Percentiles rank a stretch among this genome's conserved stretches.
These are phyloP conservation scores for Pomacea canaliculata DNA, from an alignment of 2,888 invertebrate genomes.

Conservation along the genomic window DNA sequence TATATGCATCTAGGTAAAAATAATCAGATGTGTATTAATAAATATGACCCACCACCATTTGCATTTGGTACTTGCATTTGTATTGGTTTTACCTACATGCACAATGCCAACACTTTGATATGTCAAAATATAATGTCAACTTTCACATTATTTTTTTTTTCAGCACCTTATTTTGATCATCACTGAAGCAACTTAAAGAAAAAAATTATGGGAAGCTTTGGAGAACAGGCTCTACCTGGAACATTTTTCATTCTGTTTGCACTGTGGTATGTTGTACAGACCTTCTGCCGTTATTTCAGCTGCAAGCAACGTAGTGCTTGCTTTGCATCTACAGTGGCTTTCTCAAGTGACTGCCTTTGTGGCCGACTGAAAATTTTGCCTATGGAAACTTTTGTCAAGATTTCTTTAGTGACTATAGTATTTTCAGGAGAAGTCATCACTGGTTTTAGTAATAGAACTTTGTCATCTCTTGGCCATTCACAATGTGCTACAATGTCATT, in stretches of 20 bases:
- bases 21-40: too few relatives aligned
- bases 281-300: conserved; percentile 25
- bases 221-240: conserved; percentile 32
- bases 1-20: too few relatives aligned
- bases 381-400: conserved; percentile 46
- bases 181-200: too few relatives aligned
- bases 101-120: too few relatives aligned
- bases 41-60: too few relatives aligned
- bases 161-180: too few relatives aligned
- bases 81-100: too few relatives aligned
- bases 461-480: conserved; percentile 68
- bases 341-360: conserved; percentile 28
- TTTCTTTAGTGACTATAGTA: conserved; percentile 44
- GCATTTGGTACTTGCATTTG: too few relatives aligned
- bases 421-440: conserved; percentile 48
- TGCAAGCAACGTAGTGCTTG: conserved; percentile 19
- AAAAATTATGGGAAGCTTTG: conserved; percentile 30
- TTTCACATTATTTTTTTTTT: too few relatives aligned
- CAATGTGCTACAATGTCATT: conserved; percentile 73
- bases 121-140: too few relatives aligned
- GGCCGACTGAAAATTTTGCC: conserved; percentile 25
- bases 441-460: conserved; percentile 61
- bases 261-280: conserved; percentile 30
- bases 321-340: conserved; percentile 25
- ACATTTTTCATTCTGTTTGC: conserved; percentile 31